These are phyloP conservation scores for Saccostrea glomerata DNA, from an alignment of 1,140 invertebrate species.

Conservation along the genomic window DNA sequence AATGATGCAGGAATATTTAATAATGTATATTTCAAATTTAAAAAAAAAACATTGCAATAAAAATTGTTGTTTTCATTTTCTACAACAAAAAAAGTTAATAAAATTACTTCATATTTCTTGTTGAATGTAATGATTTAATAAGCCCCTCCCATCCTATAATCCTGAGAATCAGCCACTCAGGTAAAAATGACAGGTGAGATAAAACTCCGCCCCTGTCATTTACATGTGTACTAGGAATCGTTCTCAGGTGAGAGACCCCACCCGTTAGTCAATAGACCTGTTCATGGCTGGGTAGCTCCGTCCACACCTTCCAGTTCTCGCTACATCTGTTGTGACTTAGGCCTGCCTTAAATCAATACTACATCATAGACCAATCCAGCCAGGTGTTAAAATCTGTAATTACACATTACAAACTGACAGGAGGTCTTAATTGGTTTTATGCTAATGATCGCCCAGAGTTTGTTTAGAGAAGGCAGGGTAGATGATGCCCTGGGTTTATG, in stretches of 20 bases:
- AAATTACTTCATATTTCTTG: background rate
- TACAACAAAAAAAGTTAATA: background rate
- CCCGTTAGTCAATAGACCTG: background rate
- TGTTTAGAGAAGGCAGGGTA: slow-evolving; percentile 30
- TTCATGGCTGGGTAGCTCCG: background rate
- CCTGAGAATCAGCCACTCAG: background rate
- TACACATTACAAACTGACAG: slow-evolving; percentile 23
- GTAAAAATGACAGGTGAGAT: slow-evolving; percentile 31
- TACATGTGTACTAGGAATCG: slow-evolving; percentile 28
- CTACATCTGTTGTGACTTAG: slow-evolving; percentile 23
- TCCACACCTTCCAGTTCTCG: background rate
- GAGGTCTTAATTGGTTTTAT: slow-evolving; percentile 38
- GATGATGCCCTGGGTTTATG: slow-evolving; percentile 11
- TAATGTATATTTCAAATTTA: background rate
- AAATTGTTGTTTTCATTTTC: background rate
- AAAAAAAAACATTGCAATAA: background rate
- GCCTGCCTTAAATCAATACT: slow-evolving; percentile 26
- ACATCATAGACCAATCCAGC: slow-evolving; percentile 2
- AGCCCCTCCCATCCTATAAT: background rate
- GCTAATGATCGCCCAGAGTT: slow-evolving; percentile 10
- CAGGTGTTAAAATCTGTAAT: slow-evolving; percentile 38
- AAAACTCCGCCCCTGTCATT: slow-evolving; percentile 24
- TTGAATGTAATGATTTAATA: background rate
- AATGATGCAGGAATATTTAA: background rate
- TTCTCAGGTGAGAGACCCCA: slow-evolving; percentile 18